A percentile compares a stretch with the other conserved stretches of the same genome.
Evolutionary conservation across 92 coral and sea anemone species (phyloP).

Genomic region (Scolanthus callimorphus): DNA sequence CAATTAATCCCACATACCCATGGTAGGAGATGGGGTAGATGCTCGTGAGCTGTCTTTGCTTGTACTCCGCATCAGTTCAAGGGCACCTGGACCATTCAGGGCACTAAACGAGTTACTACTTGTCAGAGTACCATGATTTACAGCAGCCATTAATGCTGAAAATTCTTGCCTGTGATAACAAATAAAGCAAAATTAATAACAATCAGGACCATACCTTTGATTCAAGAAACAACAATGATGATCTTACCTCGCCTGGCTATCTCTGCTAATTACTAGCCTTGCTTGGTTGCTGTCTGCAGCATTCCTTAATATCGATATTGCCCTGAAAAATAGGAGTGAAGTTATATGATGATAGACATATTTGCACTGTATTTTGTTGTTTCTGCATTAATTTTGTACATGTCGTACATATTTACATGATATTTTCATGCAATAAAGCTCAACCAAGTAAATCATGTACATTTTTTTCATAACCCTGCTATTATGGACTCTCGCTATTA

Average conservation of each 20-base stretch:
- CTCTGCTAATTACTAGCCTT: constrained; percentile 67
- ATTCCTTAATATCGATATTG: constrained; percentile 68
- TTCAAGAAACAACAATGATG: too few species aligned
- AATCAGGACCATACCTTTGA: too few species aligned
- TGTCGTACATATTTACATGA: too few species aligned
- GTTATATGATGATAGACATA: not conserved
- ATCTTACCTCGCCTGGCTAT: constrained; percentile 59
- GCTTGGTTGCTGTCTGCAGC: constrained; percentile 69
- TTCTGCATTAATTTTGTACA: too few species aligned
- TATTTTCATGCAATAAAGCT: too few species aligned
- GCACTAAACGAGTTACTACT: constrained; percentile 21
- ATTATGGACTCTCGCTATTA: not conserved
- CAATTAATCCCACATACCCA: too few species aligned
- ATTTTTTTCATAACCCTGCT: too few species aligned
- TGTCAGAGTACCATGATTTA: constrained; percentile 32
- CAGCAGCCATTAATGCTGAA: constrained; percentile 50
- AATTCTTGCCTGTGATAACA: constrained; percentile 56
- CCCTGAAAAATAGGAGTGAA: constrained; percentile 33
- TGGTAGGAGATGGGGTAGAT: constrained; percentile 82
- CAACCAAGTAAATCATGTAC: too few species aligned
- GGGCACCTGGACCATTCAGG: constrained; percentile 19
- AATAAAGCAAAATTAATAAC: not conserved
- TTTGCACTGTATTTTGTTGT: too few species aligned
- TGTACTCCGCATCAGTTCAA: constrained; percentile 37
- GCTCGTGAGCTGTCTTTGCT: constrained; percentile 77